Evolutionary conservation across 1,140 invertebrate genomes (phyloP), one percentile per base, ranked within the genome.

Genomic region (Pogonomyrmex californicus): DNA sequence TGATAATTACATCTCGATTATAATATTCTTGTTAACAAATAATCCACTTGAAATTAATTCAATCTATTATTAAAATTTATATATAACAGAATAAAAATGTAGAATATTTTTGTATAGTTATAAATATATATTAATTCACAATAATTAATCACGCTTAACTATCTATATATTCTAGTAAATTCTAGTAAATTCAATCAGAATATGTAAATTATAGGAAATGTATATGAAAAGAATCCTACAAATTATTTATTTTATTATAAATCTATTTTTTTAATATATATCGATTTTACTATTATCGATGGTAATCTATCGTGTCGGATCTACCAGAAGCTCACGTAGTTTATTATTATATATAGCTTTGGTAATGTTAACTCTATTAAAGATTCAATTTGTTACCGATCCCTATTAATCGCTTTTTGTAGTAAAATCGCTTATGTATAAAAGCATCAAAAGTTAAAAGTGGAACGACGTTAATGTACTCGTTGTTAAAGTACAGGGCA

Each of bases 391-490:
- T 23, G 44, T 33, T 65, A 70, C 70, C 51, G 36, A 68, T 10
- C 10, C 63, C 14, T 56, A 30, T 17, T 68, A 56, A 68, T 41
- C 36, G 33, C 33, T 54, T 49, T 2, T 36, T 36, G 38, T 33
- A 12, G 12, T 77, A 77, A 41, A 63, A 47, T 23, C 23, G 23
- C 14, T 63, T 36, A 68, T 54, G 58, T 41, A 66, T 3, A 30
- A 75, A 66, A 65, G 4, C 9, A 81, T 44, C 23, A 44, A 70
- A 70, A 70, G n/a, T 70, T 81, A 81, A 70, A 44, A n/a, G 36
- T 81, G 63, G 51, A 81, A 81, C 78, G 78, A 81, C 78, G 63
- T 81, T 81, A 81, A 81, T 56, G 78, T 81, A 81, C 17, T 81
- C 60, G 49, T 49, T 47, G 63, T 81, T 81, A 44, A 81, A 70